Percentiles rank a stretch among this genome's conserved stretches.
Conservation (phyloP, 2,888 invertebrate genomes). For the Acutogordius australiensis region DNA sequence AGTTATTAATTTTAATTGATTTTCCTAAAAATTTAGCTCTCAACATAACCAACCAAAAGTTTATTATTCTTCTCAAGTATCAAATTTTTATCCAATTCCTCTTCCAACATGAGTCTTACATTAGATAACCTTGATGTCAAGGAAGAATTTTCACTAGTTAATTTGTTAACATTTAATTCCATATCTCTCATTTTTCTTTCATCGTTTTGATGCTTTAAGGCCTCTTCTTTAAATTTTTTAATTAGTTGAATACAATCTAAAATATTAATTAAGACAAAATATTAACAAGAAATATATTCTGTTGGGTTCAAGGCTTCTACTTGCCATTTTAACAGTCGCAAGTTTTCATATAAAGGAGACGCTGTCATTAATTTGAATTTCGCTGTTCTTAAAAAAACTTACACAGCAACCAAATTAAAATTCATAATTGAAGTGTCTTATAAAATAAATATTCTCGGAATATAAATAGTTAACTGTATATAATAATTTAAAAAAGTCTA, state of each 20-base stretch:
- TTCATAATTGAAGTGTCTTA: no score
- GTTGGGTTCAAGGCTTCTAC: slow-evolving; percentile 1
- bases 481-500: no score
- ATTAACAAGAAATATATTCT: slow-evolving; percentile 9
- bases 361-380: no score
- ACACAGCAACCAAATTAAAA: no score
- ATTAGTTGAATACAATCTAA: background rate
- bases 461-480: no score
- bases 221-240: background rate
- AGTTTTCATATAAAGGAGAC: no score
- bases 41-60: background rate
- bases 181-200: background rate
- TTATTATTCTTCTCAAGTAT: background rate
- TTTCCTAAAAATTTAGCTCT: background rate
- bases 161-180: background rate
- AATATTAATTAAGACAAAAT: slow-evolving; percentile 7
- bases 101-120: background rate
- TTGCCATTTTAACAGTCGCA: background rate
- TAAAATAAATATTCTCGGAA: no score
- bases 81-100: background rate
- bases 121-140: background rate
- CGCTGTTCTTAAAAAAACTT: no score
- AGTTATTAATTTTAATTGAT: slow-evolving; percentile 1
- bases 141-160: background rate
- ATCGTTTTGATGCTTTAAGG: background rate